Base-by-base conservation (phyloP, 2,113 vertebrate genomes). In the Pygoscelis antarcticus region DNA sequence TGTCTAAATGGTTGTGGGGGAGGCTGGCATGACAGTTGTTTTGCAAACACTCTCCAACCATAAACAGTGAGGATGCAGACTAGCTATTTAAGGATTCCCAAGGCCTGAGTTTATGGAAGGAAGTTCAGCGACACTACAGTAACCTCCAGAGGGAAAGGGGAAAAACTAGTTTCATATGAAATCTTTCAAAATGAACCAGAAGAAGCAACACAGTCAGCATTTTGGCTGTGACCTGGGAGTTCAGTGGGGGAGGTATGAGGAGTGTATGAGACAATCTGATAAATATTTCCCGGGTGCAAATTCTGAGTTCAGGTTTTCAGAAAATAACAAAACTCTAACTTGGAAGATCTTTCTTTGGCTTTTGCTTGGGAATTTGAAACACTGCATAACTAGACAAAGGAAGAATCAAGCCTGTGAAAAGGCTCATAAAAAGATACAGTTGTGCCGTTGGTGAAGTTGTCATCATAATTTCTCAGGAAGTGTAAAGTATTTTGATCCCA, bases 381-480 rank as follows among this genome's bases (percentile, higher is more conserved):
- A 34, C 46, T 70, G 30, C 32, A 84, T 76, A 87, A 54, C 38
- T 82, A 84, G n/a, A 92, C 38, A 89, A 83, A 42, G 47, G 34
- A 55, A 87, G 94, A 96, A 83, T 83, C 55, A 75, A 78, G 71
- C 52, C 55, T 71, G 5, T 78, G 70, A 88, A 90, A 93, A 90
- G 42, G n/a, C 29, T 89, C 71, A 81, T 85, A 87, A 86, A 83
- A 82, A 75, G 38, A 93, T 52, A 90, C 32, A 61, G 15, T 90
- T 81, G 36, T 93, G 68, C n/a, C 46, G 94, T 88, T 86, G 70
- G 74, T 93, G 76, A 94, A 87, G 55, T 9, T 85, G 62, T 76
- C 74, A 89, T 84, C 19, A 36, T 80, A 87, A 93, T 74, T 93
- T 90, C 74, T 91, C 82, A 93, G 78, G 49, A 95, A 93, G 87